Evolutionary conservation across 1,140 invertebrate species (phyloP), one percentile per base, ranked within the genome.

Genomic region (Contarinia nasturtii): DNA sequence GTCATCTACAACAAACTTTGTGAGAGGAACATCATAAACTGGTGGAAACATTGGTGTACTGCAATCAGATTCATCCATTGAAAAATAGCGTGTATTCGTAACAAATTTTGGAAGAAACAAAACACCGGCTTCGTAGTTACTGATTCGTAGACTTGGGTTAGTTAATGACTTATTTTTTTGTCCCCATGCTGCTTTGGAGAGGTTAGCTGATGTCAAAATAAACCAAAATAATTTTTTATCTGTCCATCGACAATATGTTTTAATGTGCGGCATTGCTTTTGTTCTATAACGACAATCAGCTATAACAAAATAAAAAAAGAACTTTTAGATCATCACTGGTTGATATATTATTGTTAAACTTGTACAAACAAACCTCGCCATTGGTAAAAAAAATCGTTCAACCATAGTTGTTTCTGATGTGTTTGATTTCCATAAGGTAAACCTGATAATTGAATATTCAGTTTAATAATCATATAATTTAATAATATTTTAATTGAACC

Each of bases 111-210:
- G 93, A 41, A 95, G 53, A 55, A 94, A 89, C 10, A 97, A 57
- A 10, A 97, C 82, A 1, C 91, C 92, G 19, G 80, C 80, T 70
- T 98, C 93, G 60, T 91, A 95, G 40, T 85, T 93, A 58, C 83
- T 74, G 2, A 92, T 79, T 50, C 80, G 75, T 41, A 86, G 64
- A 49, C 76, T 76, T 0, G 57, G 59, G 48, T 68, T 57, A 33
- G 69, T 67, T 36, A 66, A 64, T 41, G 72, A 69, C 54, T 83
- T 84, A 50, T 78, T 79, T 18, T 76, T 57, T 15, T 65, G 70
- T 48, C 92, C 92, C 92, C 92, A 97, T 1, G 92, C 92, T 15
- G 90, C 87, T 69, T 94, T 95, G 12, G 90, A 95, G 7, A 96
- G 63, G 68, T 97, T 97, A 0, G 86, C 87, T 54, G 88, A 94